These are phyloP conservation scores for Cephalopterus ornatus DNA, from an alignment of 2,113 vertebrate species.

Conservation along the genomic window DNA sequence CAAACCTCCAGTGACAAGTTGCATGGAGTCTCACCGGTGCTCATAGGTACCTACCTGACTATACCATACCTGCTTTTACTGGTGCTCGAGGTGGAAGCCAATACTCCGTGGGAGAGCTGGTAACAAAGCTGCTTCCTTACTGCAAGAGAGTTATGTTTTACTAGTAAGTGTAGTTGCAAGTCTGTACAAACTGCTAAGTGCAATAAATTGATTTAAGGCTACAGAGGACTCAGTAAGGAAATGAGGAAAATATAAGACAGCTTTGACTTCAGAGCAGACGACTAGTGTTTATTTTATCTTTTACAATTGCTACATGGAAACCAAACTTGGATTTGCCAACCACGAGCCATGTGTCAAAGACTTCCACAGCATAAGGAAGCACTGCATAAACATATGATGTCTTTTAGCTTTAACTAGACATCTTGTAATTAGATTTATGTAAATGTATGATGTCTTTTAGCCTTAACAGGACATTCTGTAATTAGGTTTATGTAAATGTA, in stretches of 20 bases:
- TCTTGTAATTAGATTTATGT: slow-evolving; percentile 57
- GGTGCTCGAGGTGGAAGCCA: not conserved
- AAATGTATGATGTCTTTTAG: slow-evolving; percentile 41
- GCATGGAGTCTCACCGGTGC: rapidly evolving
- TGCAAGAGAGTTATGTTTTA: not conserved
- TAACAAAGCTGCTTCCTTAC: not conserved
- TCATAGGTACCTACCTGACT: not conserved
- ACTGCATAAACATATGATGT: not conserved
- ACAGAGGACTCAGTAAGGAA: not conserved
- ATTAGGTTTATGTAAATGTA: slow-evolving; percentile 60
- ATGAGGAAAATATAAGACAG: not conserved
- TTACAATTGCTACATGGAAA: not conserved
- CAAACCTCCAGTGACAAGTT: not conserved
- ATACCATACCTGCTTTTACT: rapidly evolving
- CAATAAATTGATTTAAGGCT: not conserved
- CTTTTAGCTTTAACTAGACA: slow-evolving; percentile 25
- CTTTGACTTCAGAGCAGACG: not conserved
- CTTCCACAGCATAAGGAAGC: not conserved
- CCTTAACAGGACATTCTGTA: slow-evolving; percentile 33
- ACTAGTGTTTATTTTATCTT: not conserved
- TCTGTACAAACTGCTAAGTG: not conserved
- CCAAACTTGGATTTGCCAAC: not conserved
- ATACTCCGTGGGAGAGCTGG: not conserved
- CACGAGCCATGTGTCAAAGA: not conserved
- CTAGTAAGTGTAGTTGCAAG: not conserved